These are phyloP conservation scores for Poecilia velifera DNA, from an alignment of 2,797 vertebrate species.

Conservation along the genomic window DNA sequence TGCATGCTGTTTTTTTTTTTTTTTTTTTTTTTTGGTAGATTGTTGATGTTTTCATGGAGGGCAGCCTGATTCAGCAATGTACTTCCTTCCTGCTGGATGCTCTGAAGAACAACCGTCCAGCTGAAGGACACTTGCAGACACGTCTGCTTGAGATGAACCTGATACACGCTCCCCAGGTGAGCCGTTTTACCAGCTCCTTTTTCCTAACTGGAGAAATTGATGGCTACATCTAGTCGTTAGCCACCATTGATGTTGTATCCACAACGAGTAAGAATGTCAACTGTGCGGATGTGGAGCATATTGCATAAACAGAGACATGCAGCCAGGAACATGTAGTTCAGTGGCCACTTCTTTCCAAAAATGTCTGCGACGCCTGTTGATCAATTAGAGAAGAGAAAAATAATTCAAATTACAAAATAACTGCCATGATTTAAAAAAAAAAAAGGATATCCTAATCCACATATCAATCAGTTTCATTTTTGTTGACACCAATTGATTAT, in stretches of 20 bases:
- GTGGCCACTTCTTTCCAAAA: too few species aligned
- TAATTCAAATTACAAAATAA: too few species aligned
- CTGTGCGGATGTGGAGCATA: not conserved
- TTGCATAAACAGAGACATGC: not conserved
- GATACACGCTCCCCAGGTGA: slow-evolving; percentile 91
- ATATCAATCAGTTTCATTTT: too few species aligned
- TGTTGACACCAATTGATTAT: too few species aligned
- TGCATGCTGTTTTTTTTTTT: not conserved
- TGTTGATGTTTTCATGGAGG: slow-evolving; percentile 95
- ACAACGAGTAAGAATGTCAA: not conserved
- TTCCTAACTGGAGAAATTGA: not conserved
- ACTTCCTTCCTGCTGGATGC: slow-evolving; percentile 93
- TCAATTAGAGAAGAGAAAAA: too few species aligned
- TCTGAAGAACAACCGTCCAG: slow-evolving; percentile 89
- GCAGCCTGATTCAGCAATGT: slow-evolving; percentile 92
- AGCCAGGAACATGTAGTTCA: not conserved
- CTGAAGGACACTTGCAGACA: slow-evolving; percentile 92
- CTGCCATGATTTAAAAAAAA: too few species aligned
- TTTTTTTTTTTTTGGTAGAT: slow-evolving; percentile 78
- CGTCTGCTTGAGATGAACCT: slow-evolving; percentile 95
- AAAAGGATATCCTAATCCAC: too few species aligned
- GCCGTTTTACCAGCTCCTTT: not conserved
- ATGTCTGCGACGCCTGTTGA: too few species aligned
- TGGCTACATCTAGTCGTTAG: not conserved
- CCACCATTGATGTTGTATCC: not conserved